Conservation (phyloP, 2,113 vertebrate genomes). For the Carassius auratus region DNA sequence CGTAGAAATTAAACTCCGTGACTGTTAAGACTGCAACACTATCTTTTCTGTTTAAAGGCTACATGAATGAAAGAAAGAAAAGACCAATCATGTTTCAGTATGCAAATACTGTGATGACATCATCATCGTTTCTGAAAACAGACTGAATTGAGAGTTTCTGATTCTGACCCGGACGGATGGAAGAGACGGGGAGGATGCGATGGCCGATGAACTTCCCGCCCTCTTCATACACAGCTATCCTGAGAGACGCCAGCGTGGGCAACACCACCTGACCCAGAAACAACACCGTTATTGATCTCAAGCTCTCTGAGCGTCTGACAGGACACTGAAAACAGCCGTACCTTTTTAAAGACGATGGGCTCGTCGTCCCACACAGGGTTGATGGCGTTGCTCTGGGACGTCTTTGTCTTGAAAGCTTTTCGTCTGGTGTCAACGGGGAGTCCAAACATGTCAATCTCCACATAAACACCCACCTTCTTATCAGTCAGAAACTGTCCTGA, state of each 20-base stretch:
- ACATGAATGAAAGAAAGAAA: not conserved
- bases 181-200: slow-evolving; percentile 86
- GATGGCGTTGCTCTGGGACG: slow-evolving; percentile 87
- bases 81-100: not conserved
- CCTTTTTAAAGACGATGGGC: slow-evolving; percentile 89
- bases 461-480: slow-evolving; percentile 89
- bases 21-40: too few species aligned
- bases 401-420: slow-evolving; percentile 89
- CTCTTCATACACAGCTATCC: slow-evolving; percentile 88
- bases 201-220: slow-evolving; percentile 92
- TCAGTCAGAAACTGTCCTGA: slow-evolving; percentile 91
- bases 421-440: slow-evolving; percentile 87
- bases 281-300: not conserved
- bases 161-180: slow-evolving; percentile 83
- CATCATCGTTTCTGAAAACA: too few species aligned
- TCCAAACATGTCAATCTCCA: slow-evolving; percentile 91
- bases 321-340: slow-evolving; percentile 51
- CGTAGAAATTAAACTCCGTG: not conserved
- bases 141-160: too few species aligned
- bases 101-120: not conserved
- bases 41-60: too few species aligned
- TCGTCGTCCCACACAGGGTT: slow-evolving; percentile 91
- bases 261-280: slow-evolving; percentile 78
- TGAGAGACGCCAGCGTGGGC: slow-evolving; percentile 84
- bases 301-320: too few species aligned